phyloP scores from a whole-genome alignment of 2,888 invertebrate genomes.

The Cyclophora punctaria region DNA sequence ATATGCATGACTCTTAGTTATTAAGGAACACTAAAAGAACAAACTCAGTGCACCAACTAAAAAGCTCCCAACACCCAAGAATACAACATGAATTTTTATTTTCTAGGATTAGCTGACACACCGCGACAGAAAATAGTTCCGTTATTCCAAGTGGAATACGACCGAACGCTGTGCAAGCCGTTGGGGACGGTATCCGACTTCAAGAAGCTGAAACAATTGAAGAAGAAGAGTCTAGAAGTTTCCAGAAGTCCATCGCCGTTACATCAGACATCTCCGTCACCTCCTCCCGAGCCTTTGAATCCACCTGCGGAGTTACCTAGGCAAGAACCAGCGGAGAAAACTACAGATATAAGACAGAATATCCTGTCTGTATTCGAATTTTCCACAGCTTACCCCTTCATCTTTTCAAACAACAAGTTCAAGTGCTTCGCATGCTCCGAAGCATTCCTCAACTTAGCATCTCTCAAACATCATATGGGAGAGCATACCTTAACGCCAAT shows the following conservation, averaged over 20 bases:
- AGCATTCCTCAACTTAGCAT: background rate
- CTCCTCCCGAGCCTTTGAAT: too few species aligned
- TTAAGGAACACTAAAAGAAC: too few species aligned
- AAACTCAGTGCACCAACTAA: too few species aligned
- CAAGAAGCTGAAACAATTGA: background rate
- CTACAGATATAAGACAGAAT: background rate
- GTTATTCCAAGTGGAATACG: background rate
- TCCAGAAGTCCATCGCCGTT: background rate
- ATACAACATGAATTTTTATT: too few species aligned
- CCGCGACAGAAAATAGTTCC: background rate
- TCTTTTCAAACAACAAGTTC: background rate
- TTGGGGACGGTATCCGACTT: background rate
- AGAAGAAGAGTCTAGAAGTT: background rate
- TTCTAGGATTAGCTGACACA: background rate
- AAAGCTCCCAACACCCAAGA: too few species aligned
- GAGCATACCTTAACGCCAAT: background rate
- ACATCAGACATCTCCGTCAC: too few species aligned
- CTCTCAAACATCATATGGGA: background rate
- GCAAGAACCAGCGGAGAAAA: too few species aligned
- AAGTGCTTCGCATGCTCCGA: background rate
- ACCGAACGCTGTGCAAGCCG: background rate
- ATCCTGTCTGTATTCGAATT: background rate
- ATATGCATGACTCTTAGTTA: too few species aligned
- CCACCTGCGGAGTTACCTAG: too few species aligned
- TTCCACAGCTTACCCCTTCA: background rate